Evolutionary conservation across 2,888 invertebrate species (phyloP).

Genomic region (Caenorhabditis wallacei): DNA sequence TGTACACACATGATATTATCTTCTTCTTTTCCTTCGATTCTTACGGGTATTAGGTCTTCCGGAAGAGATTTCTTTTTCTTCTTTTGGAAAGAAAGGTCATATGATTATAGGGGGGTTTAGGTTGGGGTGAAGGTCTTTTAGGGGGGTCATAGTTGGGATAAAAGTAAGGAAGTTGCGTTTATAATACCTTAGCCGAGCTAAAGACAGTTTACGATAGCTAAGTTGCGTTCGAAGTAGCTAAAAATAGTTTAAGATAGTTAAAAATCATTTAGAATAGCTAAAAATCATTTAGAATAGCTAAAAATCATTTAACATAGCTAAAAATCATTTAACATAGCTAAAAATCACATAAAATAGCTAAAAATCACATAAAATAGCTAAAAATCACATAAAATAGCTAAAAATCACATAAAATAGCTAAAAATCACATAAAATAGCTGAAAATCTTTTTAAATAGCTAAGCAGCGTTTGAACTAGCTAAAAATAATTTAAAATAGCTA

Average conservation of each 20-base stretch:
- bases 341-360: too few relatives aligned
- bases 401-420: not conserved
- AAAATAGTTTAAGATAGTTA: too few relatives aligned
- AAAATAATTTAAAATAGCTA: too few relatives aligned
- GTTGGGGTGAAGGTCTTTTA: not conserved
- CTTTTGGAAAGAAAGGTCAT: conserved; percentile 44
- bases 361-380: too few relatives aligned
- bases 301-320: not conserved
- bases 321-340: not conserved
- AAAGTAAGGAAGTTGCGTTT: not conserved
- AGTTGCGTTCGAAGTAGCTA: not conserved
- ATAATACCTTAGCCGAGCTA: not conserved
- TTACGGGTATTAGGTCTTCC: conserved; percentile 23
- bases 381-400: too few relatives aligned
- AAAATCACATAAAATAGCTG: not conserved
- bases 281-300: not conserved
- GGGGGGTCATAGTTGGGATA: not conserved
- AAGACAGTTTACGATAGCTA: not conserved
- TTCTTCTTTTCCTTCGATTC: conserved; percentile 7
- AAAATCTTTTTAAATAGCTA: too few relatives aligned
- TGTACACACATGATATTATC: conserved; percentile 16
- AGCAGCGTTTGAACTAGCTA: too few relatives aligned
- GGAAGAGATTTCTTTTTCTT: not conserved
- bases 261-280: too few relatives aligned
- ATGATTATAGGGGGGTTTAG: conserved; percentile 50